Percentiles rank a stretch among this genome's conserved stretches.
Conservation (phyloP, 2,797 vertebrate species). For the Mycteria americana region DNA sequence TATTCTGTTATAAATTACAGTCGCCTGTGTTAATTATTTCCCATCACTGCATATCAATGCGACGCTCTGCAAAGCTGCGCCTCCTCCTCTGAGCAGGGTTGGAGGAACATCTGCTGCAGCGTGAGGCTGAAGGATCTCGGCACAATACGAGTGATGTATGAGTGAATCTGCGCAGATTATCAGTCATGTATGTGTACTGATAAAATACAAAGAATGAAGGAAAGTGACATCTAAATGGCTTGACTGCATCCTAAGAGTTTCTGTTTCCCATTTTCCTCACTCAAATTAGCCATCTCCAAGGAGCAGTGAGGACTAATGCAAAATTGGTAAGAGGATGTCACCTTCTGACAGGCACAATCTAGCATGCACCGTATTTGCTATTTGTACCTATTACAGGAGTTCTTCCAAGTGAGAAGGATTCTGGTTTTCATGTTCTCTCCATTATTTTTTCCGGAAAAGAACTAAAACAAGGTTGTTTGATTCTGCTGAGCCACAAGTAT, state of each 20-base stretch:
- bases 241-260: neutral
- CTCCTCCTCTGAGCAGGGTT: neutral
- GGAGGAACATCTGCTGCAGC: neutral
- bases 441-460: neutral
- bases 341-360: neutral
- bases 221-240: neutral
- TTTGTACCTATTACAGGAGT: neutral
- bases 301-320: neutral
- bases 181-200: neutral
- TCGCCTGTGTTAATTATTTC: neutral
- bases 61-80: neutral
- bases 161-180: neutral
- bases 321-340: neutral
- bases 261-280: neutral
- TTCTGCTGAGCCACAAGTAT: neutral
- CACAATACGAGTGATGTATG: neutral
- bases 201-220: neutral
- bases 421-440: neutral
- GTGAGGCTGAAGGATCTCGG: neutral
- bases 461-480: neutral
- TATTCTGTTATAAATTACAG: neutral
- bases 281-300: neutral
- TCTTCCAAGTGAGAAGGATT: neutral
- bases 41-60: neutral
- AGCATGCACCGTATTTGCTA: neutral